phyloP scores from a whole-genome alignment of 30 jellyfish, hydroid and myxozoan species.

The Pseudorhiza aurosa region DNA sequence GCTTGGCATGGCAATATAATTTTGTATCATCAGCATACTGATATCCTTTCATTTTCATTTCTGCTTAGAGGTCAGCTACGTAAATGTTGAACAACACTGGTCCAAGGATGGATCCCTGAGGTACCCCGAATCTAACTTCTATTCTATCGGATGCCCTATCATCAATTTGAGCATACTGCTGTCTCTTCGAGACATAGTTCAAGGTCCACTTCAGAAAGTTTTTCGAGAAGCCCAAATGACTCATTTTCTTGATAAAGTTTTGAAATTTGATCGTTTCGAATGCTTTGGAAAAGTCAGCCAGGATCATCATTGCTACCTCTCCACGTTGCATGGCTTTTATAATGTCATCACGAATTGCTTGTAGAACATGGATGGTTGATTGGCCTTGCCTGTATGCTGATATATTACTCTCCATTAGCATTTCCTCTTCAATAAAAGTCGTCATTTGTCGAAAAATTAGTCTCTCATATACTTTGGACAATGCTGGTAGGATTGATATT shows the following conservation, averaged over 20 bases:
- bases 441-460: constrained; percentile 12
- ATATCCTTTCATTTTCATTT: too few relatives aligned
- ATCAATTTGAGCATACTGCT: too few relatives aligned
- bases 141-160: too few relatives aligned
- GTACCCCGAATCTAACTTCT: too few relatives aligned
- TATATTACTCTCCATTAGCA: background rate
- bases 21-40: background rate
- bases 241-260: constrained; percentile 23
- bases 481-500: constrained; percentile 35
- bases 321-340: constrained; percentile 44
- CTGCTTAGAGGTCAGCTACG: too few relatives aligned
- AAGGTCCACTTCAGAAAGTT: constrained; percentile 27
- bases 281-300: constrained; percentile 57
- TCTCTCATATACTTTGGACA: constrained; percentile 51
- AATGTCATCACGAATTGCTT: constrained; percentile 37
- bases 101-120: too few relatives aligned
- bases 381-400: constrained; percentile 58
- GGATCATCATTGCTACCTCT: constrained; percentile 58
- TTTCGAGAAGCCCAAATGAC: constrained; percentile 42
- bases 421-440: constrained; percentile 28
- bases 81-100: too few relatives aligned
- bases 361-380: constrained; percentile 45
- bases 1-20: constrained; percentile 21
- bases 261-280: constrained; percentile 23
- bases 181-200: too few relatives aligned